Conservation (phyloP, 2,113 vertebrate species). For the Syngnathus typhle region DNA sequence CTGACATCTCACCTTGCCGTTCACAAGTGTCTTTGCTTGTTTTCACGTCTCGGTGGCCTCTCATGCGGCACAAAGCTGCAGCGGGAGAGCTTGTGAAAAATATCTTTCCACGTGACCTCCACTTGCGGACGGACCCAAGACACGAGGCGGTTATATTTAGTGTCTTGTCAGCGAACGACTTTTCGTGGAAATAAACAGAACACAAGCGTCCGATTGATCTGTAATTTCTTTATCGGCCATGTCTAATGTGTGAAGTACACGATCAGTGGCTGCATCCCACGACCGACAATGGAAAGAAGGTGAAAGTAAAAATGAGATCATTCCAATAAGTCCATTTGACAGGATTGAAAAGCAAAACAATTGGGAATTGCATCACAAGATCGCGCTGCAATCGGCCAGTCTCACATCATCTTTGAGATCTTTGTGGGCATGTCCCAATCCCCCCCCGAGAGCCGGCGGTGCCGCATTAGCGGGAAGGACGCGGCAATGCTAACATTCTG, state of each 20-base stretch:
- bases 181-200: not conserved
- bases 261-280: not conserved
- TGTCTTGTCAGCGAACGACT: not conserved
- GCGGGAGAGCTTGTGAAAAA: not conserved
- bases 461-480: not conserved
- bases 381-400: not conserved
- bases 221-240: not conserved
- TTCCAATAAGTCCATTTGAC: not conserved
- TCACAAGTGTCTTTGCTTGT: constrained; percentile 1
- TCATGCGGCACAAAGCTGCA: constrained; percentile 5
- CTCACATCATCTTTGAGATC: not conserved
- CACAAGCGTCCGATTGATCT: not conserved
- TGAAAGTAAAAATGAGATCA: not conserved
- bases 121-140: too few species aligned
- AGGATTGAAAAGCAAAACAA: not conserved
- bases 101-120: not conserved
- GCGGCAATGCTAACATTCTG: not conserved
- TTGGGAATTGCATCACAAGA: not conserved
- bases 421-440: not conserved
- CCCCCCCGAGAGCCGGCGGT: not conserved
- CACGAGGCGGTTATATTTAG: not conserved
- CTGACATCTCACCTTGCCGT: not conserved
- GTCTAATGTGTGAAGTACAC: not conserved
- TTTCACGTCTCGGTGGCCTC: not conserved
- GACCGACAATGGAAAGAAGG: not conserved